These are phyloP conservation scores for Tyrannus savana DNA, from an alignment of 2,113 vertebrate species.

Conservation along the genomic window DNA sequence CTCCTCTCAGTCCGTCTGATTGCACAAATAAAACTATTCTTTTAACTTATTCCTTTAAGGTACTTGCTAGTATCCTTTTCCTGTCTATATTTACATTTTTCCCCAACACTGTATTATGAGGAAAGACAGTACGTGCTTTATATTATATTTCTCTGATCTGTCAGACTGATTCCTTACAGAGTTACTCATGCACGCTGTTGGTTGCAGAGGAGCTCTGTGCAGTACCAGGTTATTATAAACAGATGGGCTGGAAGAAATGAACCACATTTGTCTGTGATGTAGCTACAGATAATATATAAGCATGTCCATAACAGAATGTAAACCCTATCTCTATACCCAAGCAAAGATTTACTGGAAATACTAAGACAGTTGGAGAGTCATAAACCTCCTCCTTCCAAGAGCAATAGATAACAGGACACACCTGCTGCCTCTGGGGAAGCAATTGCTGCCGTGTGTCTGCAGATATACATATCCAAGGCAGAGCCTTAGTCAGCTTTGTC, in stretches of 20 bases:
- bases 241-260: background rate
- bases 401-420: background rate
- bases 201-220: background rate
- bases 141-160: background rate
- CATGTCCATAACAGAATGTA: background rate
- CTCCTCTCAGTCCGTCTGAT: background rate
- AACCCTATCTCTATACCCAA: background rate
- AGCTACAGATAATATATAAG: accelerated
- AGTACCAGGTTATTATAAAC: background rate
- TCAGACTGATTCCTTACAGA: background rate
- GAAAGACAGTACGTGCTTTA: background rate
- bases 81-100: background rate
- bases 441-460: background rate
- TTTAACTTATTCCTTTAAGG: background rate
- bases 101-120: background rate
- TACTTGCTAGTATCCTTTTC: background rate
- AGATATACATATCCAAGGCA: background rate
- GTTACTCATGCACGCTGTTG: background rate
- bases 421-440: background rate
- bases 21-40: background rate
- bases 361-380: background rate
- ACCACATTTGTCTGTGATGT: background rate
- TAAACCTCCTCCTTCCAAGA: background rate
- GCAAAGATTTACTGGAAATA: background rate
- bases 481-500: background rate